These are phyloP conservation scores for Hermodice carunculata DNA, from an alignment of 2,888 invertebrate genomes.

Conservation along the genomic window DNA sequence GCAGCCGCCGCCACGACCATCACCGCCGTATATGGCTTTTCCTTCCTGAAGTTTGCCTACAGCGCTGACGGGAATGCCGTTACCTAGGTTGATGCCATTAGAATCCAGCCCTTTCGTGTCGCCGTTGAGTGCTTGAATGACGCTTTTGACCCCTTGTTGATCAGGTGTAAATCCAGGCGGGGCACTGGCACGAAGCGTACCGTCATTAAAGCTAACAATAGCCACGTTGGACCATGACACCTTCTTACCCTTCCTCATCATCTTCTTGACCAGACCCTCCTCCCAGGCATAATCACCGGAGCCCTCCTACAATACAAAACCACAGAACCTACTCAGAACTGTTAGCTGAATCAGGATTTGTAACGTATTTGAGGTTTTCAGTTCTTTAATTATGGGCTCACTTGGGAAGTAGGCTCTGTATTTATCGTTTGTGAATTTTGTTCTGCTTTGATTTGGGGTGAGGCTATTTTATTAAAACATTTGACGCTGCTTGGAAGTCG, in stretches of 20 bases:
- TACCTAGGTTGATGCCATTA: conserved; percentile 14
- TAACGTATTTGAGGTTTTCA: no score
- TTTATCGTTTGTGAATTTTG: no score
- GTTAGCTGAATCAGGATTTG: no score
- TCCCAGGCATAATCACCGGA: conserved; percentile 14
- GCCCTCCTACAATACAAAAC: no score
- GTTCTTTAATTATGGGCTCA: no score
- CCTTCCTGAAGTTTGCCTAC: conserved; percentile 27
- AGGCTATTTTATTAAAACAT: no score
- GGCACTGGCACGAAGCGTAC: conserved; percentile 11
- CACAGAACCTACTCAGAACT: no score
- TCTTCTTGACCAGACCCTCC: conserved; percentile 4
- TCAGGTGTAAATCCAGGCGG: conserved; percentile 14
- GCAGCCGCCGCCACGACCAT: conserved; percentile 23
- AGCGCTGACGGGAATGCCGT: conserved; percentile 1
- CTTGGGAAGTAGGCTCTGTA: no score
- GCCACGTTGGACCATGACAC: conserved; percentile 15
- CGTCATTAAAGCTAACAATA: conserved; percentile 15
- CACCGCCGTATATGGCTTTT: conserved; percentile 20
- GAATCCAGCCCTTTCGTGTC: conserved; percentile 18
- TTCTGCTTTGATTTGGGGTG: no score
- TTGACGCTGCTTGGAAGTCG: no score
- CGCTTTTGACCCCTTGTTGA: conserved; percentile 12
- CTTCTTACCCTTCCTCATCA: conserved; percentile 4
- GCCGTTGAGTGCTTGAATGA: conserved; percentile 22